Evolutionary conservation across 1,140 invertebrate genomes (phyloP), one percentile per base, ranked within the genome.

Genomic region (Drosophila watanabei): DNA sequence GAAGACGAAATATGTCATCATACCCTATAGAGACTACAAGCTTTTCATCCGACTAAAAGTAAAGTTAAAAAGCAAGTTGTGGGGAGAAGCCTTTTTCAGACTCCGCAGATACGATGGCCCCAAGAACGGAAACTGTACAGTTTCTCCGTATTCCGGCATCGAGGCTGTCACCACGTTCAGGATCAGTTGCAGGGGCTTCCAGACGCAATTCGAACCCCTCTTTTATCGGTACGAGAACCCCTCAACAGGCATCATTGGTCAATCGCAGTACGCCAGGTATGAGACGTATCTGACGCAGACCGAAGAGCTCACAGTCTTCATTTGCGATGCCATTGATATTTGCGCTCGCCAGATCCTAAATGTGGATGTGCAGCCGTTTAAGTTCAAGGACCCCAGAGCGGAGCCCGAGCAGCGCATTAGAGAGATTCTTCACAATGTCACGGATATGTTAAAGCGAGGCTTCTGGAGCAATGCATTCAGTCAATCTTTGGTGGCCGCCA

Each of bases 311-410:
- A 2, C 0, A 4, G 16, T 79, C 4, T 48, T 20, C 0, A 48
- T 79, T 8, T 79, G 77, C 41, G 77, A 79, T 9, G 9, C 18
- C 18, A 9, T 56, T 4, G 76, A 79, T 16, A 60, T 56, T 46
- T 79, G 77, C 18, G 43, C 48, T 24, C 13, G 2, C 5, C 16
- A 18, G 1, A 11, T n/a, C 0, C 0, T 39, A 2, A 0, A 4
- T 0, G 30, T 72, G 13, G 0, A n/a, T 1, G 56, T 79, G 0
- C 3, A 16, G 3, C 32, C 32, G 5, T 45, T 10, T 2, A 2
- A 39, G 10, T 7, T 70, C 5, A 18, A 28, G 16, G 9, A 48
- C 2, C 18, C 20, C 16, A 6, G 1, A 2, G 14, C 4, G 0
- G 5, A 11, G n/a, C 10, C 8, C 2, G 9, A 28, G 6, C 2